Base-by-base conservation (phyloP, 2,888 invertebrate genomes). In the Coremacera marginata region DNA sequence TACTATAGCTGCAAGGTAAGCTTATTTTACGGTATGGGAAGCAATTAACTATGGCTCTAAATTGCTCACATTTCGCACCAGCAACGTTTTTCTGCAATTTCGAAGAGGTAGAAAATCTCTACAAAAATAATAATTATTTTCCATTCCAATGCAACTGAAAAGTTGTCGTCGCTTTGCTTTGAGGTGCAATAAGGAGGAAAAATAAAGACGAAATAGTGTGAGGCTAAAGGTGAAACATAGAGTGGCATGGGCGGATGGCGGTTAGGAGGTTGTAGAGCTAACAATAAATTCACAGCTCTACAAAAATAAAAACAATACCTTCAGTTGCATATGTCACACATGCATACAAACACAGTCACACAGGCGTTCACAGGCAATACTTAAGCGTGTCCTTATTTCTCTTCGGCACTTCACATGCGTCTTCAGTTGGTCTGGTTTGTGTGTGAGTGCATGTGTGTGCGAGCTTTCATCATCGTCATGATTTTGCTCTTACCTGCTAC, bases 91-190 rank as follows among this genome's bases (percentile, higher is more conserved):
- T 37, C 34, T 55, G 31, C 34, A 70, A 27, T 57, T 70, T 57
- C 34, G 34, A 37, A 72, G 44, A 49, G 44, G 55, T 57, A 57
- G 22, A 70, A 70, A 65, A 34, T 34, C 31, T 65, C 65, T 52
- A 19, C n/a, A 73, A 79, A 68, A 78, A 79, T 76, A 78, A 78
- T 80, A 74, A 80, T 77, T 77, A 78, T 78, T 80, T 77, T 75
- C 77, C 75, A 75, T 78, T 78, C 77, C 75, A 77, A 77, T 76
- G 76, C 71, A 76, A 70, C 75, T 72, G 77, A 73, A 73, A 62
- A 60, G 70, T 72, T 77, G 44, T 25, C 49, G 44, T 22, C 49
- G n/a, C 9, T 31, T 19, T 52, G 52, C 51, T 70, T 70, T 70
- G 70, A 49, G 37, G 5, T 25, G 8, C 31, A 70, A 52, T 34